A percentile compares a stretch with the other conserved stretches of the same genome.
Evolutionary conservation across 2,113 vertebrate genomes (phyloP).

Genomic region (Serilophus lunatus): DNA sequence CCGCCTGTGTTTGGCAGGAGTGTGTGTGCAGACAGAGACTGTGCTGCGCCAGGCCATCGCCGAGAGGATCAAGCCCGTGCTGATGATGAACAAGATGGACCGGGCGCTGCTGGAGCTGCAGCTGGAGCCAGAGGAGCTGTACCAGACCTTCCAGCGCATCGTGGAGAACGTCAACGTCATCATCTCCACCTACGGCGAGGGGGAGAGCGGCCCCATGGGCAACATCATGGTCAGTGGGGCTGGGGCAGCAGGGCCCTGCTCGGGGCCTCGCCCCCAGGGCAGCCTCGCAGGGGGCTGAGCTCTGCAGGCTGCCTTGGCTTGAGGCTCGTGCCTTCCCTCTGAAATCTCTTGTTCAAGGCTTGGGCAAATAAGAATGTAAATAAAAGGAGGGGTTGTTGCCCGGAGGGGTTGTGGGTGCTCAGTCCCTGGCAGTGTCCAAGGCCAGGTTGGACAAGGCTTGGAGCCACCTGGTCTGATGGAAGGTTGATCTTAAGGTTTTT

Average conservation of each 20-base stretch:
- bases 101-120: slow-evolving; percentile 92
- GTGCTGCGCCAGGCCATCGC: slow-evolving; percentile 94
- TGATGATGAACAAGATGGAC: slow-evolving; percentile 99
- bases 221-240: slow-evolving; percentile 83
- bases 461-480: fast-evolving
- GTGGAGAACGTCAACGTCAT: slow-evolving; percentile 95
- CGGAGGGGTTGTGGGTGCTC: background rate
- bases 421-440: background rate
- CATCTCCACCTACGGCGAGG: slow-evolving; percentile 91
- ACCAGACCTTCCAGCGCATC: slow-evolving; percentile 95
- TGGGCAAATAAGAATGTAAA: background rate
- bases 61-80: slow-evolving; percentile 92
- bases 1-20: slow-evolving; percentile 70
- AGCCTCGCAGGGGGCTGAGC: fast-evolving
- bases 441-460: background rate
- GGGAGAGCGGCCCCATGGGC: slow-evolving; percentile 91
- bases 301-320: background rate
- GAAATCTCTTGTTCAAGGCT: background rate
- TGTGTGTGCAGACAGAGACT: slow-evolving; percentile 95
- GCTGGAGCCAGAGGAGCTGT: slow-evolving; percentile 89
- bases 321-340: background rate
- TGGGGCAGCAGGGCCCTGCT: fast-evolving
- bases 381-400: background rate
- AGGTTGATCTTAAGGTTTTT: background rate
- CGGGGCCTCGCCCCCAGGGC: fast-evolving